Percentiles rank a stretch among this genome's conserved stretches.
These are phyloP conservation scores for Chymomyza fuscimana DNA, from an alignment of 2,888 invertebrate species.

Conservation along the genomic window DNA sequence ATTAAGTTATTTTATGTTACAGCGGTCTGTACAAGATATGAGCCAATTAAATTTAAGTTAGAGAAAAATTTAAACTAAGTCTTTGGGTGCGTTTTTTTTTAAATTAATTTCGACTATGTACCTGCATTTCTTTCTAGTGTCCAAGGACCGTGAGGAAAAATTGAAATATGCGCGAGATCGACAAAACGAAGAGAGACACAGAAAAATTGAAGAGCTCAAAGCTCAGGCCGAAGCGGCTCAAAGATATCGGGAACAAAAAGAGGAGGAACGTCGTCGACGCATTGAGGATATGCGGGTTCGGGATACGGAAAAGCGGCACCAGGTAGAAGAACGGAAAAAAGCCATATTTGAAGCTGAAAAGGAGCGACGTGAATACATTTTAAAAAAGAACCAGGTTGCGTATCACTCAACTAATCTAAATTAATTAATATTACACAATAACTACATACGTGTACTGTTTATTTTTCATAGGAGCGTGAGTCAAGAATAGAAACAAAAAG, in stretches of 20 bases:
- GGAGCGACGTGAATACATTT: constrained; percentile 91
- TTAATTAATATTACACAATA: neutral
- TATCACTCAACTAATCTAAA: neutral
- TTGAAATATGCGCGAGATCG: constrained; percentile 89
- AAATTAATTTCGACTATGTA: too few relatives aligned
- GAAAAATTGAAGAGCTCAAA: constrained; percentile 92
- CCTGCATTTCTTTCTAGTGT: constrained; percentile 45
- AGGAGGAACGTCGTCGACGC: constrained; percentile 89
- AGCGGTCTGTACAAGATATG: too few relatives aligned
- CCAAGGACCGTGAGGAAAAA: constrained; percentile 84
- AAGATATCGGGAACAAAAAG: constrained; percentile 92
- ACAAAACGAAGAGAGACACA: constrained; percentile 93
- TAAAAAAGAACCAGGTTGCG: constrained; percentile 87
- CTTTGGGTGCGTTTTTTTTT: too few relatives aligned
- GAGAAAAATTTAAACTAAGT: too few relatives aligned
- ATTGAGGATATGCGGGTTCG: constrained; percentile 90
- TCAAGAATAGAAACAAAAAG: constrained; percentile 89
- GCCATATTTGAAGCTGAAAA: constrained; percentile 94
- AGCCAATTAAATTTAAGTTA: too few relatives aligned
- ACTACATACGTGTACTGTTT: neutral
- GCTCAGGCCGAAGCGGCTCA: constrained; percentile 94
- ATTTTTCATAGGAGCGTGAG: constrained; percentile 84
- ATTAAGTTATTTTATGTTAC: constrained; percentile 3
- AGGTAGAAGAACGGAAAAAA: constrained; percentile 93
- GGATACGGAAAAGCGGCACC: constrained; percentile 86